Evolutionary conservation across 2,113 vertebrate genomes (phyloP), one percentile per base, ranked within the genome.

Genomic region (Rafetus swinhoei): DNA sequence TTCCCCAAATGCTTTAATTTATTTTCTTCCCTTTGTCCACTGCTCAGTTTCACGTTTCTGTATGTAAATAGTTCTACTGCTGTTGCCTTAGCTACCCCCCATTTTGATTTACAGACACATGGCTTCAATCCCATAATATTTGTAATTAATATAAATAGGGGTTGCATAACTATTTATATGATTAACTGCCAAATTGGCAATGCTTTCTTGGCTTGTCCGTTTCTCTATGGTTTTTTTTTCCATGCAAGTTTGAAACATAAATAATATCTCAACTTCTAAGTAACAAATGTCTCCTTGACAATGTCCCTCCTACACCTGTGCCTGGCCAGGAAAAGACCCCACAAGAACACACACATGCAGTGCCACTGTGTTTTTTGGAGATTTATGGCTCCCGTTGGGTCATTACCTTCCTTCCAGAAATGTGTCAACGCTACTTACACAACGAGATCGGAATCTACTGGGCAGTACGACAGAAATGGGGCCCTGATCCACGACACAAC

Each of bases 101-200:
- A 22, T 81, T 95, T 92, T 93, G 91, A 52, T 91, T 83, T 69
- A 39, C 32, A 93, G 95, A 88, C 95, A 95, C 35, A 18, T 92
- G 81, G 89, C 95, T 95, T 90, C 65, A 87, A 10, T 3, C 6
- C 2, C 88, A 19, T 91, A 89, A 52, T 95, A 95, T 94, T 93
- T 91, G 50, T 84, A 79, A 87, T 87, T 92, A 93, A 86, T 88
- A 94, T 57, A 87, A 88, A 81, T 76, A 88, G 45, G 15, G 29
- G 50, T 65, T 76, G 12, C n/a, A 1, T 15, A 25, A 88, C 3
- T 79, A 89, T 87, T 87, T 87, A 21, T 86, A 69, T 8, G 4
- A 60, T 39, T 84, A 89, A 91, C 92, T 55, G 91, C 39, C 92
- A 96, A 93, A 89, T 85, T 94, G 94, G 85, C 86, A 18, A 1